phyloP scores from a whole-genome alignment of 1,140 invertebrate genomes.

The Lepidurus apus region DNA sequence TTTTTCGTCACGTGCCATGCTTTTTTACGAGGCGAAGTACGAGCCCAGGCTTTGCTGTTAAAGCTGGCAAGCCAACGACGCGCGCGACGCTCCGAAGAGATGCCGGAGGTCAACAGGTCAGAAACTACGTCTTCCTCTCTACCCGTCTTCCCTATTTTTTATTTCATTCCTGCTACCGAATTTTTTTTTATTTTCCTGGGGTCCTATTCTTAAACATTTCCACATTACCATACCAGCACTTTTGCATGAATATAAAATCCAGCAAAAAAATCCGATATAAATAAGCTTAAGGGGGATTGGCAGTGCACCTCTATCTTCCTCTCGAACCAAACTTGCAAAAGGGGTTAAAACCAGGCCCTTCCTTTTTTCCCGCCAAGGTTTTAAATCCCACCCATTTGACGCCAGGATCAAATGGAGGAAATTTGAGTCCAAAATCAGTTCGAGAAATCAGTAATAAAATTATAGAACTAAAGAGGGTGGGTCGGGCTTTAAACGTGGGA shows the following conservation, averaged over 20 bases:
- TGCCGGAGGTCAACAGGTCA: conserved; percentile 20
- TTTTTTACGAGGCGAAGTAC: conserved; percentile 15
- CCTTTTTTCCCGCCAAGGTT: no score
- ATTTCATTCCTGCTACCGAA: not conserved
- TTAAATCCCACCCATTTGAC: conserved; percentile 10
- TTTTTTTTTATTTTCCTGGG: not conserved
- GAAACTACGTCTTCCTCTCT: conserved; percentile 1
- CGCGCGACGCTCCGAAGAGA: conserved; percentile 1
- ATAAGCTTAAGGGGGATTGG: not conserved
- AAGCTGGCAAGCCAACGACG: conserved; percentile 12
- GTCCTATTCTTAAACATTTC: conserved; percentile 6
- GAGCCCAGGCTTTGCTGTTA: not conserved
- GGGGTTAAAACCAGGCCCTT: not conserved
- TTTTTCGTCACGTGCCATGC: conserved; percentile 11
- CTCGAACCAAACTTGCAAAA: not conserved
- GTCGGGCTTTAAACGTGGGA: not conserved
- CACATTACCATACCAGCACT: not conserved
- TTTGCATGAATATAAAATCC: not conserved
- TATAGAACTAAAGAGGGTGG: not conserved
- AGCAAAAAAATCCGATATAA: not conserved
- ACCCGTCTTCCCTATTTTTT: not conserved
- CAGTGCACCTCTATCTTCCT: not conserved
- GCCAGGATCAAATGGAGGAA: not conserved
- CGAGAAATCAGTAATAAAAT: not conserved
- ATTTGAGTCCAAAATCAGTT: not conserved